Percentiles rank a stretch among this genome's conserved stretches.
phyloP scores from a whole-genome alignment of 2,113 vertebrate species.

The Orcinus orca region DNA sequence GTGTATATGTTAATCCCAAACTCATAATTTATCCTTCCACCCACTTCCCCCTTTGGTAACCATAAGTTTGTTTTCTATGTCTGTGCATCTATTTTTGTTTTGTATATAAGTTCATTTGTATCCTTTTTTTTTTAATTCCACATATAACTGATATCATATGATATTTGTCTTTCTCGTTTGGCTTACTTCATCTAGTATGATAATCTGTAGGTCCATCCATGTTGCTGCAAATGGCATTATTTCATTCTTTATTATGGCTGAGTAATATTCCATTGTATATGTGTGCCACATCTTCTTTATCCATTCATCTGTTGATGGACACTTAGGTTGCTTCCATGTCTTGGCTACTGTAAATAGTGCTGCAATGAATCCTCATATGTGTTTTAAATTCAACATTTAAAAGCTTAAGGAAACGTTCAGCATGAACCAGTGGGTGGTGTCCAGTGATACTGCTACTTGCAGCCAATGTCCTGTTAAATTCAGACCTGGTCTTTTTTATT shows the following conservation, averaged over 20 bases:
- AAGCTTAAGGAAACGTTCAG: background rate
- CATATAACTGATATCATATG: no score
- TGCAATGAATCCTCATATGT: background rate
- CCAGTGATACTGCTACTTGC: background rate
- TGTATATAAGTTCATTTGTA: background rate
- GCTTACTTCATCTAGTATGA: background rate
- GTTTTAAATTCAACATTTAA: background rate
- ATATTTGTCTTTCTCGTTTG: background rate
- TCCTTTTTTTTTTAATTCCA: no score
- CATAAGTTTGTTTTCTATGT: background rate
- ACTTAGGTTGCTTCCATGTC: background rate
- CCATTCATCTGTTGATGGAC: background rate
- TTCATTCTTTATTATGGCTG: background rate
- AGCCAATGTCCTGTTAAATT: background rate
- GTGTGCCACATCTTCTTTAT: background rate
- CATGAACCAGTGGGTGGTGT: background rate
- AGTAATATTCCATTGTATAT: background rate
- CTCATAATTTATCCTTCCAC: background rate
- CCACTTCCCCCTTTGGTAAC: background rate
- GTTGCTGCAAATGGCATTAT: background rate
- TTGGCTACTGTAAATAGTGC: background rate
- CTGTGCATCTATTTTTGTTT: background rate
- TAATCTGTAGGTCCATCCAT: background rate
- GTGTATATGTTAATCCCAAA: background rate
- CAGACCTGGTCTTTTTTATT: background rate